phyloP scores from a whole-genome alignment of 1,140 invertebrate species.

The Probaryconus sp. region DNA sequence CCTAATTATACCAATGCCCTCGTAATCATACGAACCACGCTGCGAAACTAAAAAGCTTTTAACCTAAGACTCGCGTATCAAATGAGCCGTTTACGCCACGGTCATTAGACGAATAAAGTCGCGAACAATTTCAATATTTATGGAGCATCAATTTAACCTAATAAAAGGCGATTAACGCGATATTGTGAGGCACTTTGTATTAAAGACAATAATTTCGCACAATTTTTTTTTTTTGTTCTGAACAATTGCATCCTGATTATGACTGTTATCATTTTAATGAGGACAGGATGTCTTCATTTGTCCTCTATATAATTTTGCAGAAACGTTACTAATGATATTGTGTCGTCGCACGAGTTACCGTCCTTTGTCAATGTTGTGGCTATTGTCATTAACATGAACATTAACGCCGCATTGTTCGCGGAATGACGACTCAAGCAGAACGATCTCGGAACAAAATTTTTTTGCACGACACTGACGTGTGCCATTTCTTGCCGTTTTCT shows the following conservation, averaged over 20 bases:
- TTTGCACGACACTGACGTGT: conserved; percentile 43
- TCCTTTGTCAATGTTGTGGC: conserved; percentile 36
- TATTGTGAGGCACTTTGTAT: no score
- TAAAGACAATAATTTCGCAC: background rate
- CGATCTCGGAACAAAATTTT: conserved; percentile 38
- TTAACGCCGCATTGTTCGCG: conserved; percentile 40
- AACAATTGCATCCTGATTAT: conserved; percentile 12
- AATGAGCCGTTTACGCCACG: conserved; percentile 5
- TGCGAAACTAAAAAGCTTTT: conserved; percentile 1
- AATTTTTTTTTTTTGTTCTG: background rate
- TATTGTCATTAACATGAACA: conserved; percentile 39
- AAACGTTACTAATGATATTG: conserved; percentile 17
- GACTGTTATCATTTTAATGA: conserved; percentile 3
- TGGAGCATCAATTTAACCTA: conserved; percentile 2
- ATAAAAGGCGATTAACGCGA: background rate
- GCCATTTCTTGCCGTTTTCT: conserved; percentile 53
- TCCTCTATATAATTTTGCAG: conserved; percentile 5
- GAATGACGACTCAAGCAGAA: conserved; percentile 46
- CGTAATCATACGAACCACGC: conserved; percentile 24
- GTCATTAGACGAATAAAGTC: conserved; percentile 25
- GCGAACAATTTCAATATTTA: conserved; percentile 13
- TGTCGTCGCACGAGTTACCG: background rate
- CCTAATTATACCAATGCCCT: conserved; percentile 43
- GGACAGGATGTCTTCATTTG: conserved; percentile 24
- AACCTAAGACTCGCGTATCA: background rate